Percentiles rank a stretch among this genome's conserved stretches.
Conservation (phyloP, 2,113 vertebrate genomes). For the Prolemur simus region DNA sequence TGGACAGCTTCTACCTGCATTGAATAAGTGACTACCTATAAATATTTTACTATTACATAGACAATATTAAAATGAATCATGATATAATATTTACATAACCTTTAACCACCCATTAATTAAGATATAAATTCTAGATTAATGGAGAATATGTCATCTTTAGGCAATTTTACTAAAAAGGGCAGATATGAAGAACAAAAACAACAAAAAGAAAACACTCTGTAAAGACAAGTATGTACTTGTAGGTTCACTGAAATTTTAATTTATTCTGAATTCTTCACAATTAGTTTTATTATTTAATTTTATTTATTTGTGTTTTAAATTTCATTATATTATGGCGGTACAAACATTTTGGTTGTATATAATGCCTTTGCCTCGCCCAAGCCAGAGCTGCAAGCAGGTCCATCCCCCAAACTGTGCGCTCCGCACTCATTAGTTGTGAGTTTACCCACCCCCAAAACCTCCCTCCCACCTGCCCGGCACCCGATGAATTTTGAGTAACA, state of each 20-base stretch:
- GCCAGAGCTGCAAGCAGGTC: too few species aligned
- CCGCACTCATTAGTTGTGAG: too few species aligned
- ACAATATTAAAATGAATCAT: background rate
- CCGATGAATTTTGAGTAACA: background rate
- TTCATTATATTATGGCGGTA: too few species aligned
- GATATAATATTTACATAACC: background rate
- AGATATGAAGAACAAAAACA: slow-evolving; percentile 27
- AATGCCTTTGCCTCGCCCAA: too few species aligned
- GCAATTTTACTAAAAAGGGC: slow-evolving; percentile 1
- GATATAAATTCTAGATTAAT: slow-evolving; percentile 32
- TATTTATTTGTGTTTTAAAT: too few species aligned
- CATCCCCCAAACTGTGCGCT: too few species aligned
- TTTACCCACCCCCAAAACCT: too few species aligned
- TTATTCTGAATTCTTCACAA: slow-evolving; percentile 31
- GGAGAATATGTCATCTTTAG: background rate
- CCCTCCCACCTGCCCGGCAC: too few species aligned
- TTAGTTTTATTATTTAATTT: too few species aligned
- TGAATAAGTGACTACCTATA: background rate
- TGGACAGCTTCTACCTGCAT: background rate
- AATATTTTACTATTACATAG: background rate
- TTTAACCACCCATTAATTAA: background rate
- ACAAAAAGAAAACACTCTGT: background rate
- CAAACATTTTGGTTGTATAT: too few species aligned
- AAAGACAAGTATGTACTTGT: slow-evolving; percentile 55
- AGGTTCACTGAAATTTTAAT: slow-evolving; percentile 72